Base-by-base conservation (phyloP, 2,113 vertebrate species). In the Coryphaenoides rupestris region DNA sequence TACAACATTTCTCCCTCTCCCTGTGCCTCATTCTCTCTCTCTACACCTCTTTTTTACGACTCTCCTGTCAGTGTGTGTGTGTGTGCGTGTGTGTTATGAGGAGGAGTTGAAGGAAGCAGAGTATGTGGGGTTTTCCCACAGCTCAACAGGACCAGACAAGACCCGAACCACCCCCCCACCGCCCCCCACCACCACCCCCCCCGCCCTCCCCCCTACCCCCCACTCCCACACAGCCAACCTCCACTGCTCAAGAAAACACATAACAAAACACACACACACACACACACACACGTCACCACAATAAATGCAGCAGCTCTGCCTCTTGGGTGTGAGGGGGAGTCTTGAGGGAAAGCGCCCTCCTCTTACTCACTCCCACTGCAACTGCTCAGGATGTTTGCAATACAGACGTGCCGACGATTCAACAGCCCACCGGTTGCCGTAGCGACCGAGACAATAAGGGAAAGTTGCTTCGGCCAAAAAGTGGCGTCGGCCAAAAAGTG, bases 91-190 rank as follows among this genome's bases (percentile, higher is more conserved):
- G 70, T 76, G 65, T 72, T 79, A 60, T 76, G 73, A 77, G 83
- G 60, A 69, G 70, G 61, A 79, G 62, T 69, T 63, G 61, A 62
- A 62, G 75, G 77, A 78, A 84, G 17, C 15, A 17, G 80, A 72
- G 67, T 79, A 88, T 84, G 76, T 55, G 87, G 90, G 89, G 92
- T 77, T 87, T 94, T 93, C 93, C 91, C 91, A 93, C 90, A 91
- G 87, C 78, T 87, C 58, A 45, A 65, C 84, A 72, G 58, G 24
- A 74, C 70, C 76, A 84, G 81, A 83, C 79, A 78, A 66, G 74
- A 80, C 84, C 86, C 81, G 65, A 55, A 69, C 59, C 70, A 71
- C 28, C 50, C 47, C 3, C 24, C 53, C 22, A 40, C 57, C 21
- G 47, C n/a, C 55, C 14, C 5, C 13, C n/a, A 9, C 1, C 16